Evolutionary conservation across 1,140 invertebrate genomes (phyloP), one percentile per base, ranked within the genome.

Genomic region (Leptopilina clavipes): DNA sequence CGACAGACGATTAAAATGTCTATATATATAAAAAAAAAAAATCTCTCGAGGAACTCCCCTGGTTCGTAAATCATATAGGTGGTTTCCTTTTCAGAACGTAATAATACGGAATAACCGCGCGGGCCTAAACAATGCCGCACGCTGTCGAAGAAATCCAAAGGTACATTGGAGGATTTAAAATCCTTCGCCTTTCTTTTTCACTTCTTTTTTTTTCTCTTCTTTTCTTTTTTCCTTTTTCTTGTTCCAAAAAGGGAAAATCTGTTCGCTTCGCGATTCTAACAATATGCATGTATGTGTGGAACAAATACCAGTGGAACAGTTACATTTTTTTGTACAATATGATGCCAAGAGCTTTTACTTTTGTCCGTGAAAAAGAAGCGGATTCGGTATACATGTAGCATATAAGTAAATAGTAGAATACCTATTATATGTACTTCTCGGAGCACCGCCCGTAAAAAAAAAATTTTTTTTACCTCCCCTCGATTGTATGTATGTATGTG

Each of bases 21-120:
- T 22, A 31, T 59, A 59, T 19, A 31, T 59, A 25, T 31, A 31
- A 65, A 31, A 31, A 31, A 31, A 31, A 31, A 31, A 31, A 31
- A 31, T 31, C 5, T 31, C 25, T 31, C 19, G 19, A 65, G 59
- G 25, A 65, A 65, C 59, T 65, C 59, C 59, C 59, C 59, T 65
- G 22, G 22, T 65, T 65, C 59, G 59, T 65, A 65, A 65, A 65
- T 65, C 59, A 65, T 56, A 56, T 65, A 65, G 59, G 59, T 65
- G 25, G 59, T 65, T 65, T 65, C 59, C 59, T 65, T 40, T 65
- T 65, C 59, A 65, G 59, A 31, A 22, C 59, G 25, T 65, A 65
- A 65, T 65, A 59, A 65, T 31, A 65, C 22, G 59, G 14, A 65
- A 40, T 65, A 59, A 65, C 25, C 59, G 59, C 22, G 59, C 59